Percentiles rank a stretch among this genome's conserved stretches.
Evolutionary conservation across 2,113 vertebrate genomes (phyloP).

Genomic region (Nannobrachium achirus): DNA sequence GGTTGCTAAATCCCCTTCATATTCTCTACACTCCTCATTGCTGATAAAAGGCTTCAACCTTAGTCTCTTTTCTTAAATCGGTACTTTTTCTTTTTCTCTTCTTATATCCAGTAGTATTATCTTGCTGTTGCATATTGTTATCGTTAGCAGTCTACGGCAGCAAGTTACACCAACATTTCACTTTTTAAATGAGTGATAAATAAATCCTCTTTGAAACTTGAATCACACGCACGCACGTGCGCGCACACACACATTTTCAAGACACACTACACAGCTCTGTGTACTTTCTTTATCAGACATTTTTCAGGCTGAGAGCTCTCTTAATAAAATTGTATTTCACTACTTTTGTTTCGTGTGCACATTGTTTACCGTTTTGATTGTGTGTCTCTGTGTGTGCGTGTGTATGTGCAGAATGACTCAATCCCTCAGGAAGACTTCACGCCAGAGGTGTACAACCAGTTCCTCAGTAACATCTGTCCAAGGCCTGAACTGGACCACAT

Average conservation of each 20-base stretch:
- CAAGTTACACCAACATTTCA: no score
- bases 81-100: no score
- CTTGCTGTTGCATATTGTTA: no score
- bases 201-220: no score
- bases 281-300: constrained; percentile 24
- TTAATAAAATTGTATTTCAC: not conserved
- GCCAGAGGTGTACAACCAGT: constrained; percentile 88
- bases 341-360: constrained; percentile 1
- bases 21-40: no score
- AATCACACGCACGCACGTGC: constrained; percentile 56
- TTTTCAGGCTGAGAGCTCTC: constrained; percentile 20
- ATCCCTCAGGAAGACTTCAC: constrained; percentile 95
- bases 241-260: not conserved
- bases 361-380: constrained; percentile 4
- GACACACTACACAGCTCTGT: constrained; percentile 21
- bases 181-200: no score
- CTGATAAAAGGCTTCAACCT: no score
- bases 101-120: no score
- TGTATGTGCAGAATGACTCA: constrained; percentile 85
- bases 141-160: no score
- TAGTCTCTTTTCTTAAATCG: no score
- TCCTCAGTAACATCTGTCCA: constrained; percentile 92
- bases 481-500: constrained; percentile 95
- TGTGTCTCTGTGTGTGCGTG: constrained; percentile 13
- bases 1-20: no score